Base-by-base conservation (phyloP, 2,888 invertebrate species). In the Dolichopus griseipennis region DNA sequence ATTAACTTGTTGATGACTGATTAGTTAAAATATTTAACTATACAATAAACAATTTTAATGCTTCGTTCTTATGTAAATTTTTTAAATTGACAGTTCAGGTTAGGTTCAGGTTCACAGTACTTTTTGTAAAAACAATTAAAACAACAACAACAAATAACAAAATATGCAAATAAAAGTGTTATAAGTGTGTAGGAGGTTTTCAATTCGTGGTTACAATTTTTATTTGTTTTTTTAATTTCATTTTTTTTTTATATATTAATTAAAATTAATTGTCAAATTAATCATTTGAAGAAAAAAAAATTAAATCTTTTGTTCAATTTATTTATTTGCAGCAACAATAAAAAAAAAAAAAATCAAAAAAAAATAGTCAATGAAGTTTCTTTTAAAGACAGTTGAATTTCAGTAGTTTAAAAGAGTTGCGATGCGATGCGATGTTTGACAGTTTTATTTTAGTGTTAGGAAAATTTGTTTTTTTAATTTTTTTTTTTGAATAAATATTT, bases 1-100 rank as follows among this genome's bases (percentile, higher is more conserved):
- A 52, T 52, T 18, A 52, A 52, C 52, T 52, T 52, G 52, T 52
- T 52, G 52, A 52, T 52, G 52, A 52, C 52, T 52, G 52, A 52
- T 52, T 52, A 15, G 18, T 52, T 52, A 2, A 52, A 52, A 18
- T 1, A 52, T 15, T 18, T 18, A 52, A 52, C 52, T 18, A 52
- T 18, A 52, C 9, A 52, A 52, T 10, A 34, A 34, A 37, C 4
- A 37, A 37, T 37, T 7, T 5, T 10, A 37, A 37, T 4, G 52
- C n/a, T 52, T 37, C n/a, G 18, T 18, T 18, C 52, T 52, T 52
- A 52, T 52, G 52, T 18, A 18, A 52, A 27, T 27, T 27, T n/a
- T n/a, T n/a, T 27, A 27, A 27, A 52, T 52, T 52, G 52, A 52
- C 52, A 52, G 8, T 52, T 52, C n/a, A 52, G 52, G 52, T 52